phyloP scores from a whole-genome alignment of 2,113 vertebrate species.

The Turnix velox region DNA sequence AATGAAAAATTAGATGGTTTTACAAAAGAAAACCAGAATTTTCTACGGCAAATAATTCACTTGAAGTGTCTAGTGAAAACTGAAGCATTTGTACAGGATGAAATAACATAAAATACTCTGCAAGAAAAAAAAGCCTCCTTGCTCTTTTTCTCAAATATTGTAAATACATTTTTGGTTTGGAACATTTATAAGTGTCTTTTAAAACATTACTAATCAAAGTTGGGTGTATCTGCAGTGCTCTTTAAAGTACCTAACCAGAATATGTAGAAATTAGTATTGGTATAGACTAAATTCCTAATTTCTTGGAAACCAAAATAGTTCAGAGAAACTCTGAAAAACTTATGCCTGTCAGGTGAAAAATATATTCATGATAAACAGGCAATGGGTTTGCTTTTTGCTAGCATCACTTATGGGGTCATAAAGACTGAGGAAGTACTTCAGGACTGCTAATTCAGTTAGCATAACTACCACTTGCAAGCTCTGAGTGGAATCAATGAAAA shows the following conservation, averaged over 20 bases:
- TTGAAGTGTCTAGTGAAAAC: not conserved
- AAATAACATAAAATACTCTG: not conserved
- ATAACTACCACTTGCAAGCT: not conserved
- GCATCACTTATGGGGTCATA: not conserved
- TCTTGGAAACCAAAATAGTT: not conserved
- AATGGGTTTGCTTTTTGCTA: not conserved
- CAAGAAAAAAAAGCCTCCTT: not conserved
- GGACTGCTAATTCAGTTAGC: not conserved
- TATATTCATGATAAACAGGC: not conserved
- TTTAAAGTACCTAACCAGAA: not conserved
- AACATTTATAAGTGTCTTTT: not conserved
- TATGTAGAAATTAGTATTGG: not conserved
- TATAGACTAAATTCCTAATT: not conserved
- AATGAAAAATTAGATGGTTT: not conserved
- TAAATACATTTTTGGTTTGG: not conserved
- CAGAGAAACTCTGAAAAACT: not conserved
- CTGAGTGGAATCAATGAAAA: not conserved
- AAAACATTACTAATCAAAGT: not conserved
- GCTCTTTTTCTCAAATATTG: not conserved
- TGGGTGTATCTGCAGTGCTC: not conserved
- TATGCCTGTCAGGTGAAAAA: not conserved
- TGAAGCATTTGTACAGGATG: not conserved
- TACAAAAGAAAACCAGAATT: not conserved
- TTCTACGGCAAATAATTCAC: not conserved
- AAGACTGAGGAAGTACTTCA: not conserved